phyloP scores from a whole-genome alignment of 2,888 invertebrate genomes.

The Platycheirus albimanus region DNA sequence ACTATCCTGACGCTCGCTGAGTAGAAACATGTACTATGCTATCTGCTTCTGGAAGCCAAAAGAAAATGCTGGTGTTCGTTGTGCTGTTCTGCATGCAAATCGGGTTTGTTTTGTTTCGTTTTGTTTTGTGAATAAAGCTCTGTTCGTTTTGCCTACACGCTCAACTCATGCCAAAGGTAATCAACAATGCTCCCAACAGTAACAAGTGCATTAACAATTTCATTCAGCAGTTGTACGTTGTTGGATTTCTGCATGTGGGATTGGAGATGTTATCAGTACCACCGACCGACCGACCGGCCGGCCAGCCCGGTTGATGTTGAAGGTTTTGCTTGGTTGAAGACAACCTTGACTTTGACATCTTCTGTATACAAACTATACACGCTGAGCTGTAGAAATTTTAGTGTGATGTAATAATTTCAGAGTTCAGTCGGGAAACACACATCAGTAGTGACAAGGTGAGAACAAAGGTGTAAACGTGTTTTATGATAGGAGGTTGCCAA shows the following conservation, averaged over 20 bases:
- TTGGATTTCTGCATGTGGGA: slow-evolving; percentile 42
- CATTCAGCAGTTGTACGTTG: slow-evolving; percentile 40
- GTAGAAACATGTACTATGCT: slow-evolving; percentile 11
- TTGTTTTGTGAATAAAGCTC: slow-evolving; percentile 23
- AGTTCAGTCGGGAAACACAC: slow-evolving; percentile 36
- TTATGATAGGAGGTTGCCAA: slow-evolving; percentile 23
- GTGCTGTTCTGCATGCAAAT: slow-evolving; percentile 55
- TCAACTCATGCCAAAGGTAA: slow-evolving; percentile 26
- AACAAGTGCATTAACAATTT: slow-evolving; percentile 48
- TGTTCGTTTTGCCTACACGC: slow-evolving; percentile 8
- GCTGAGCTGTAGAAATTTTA: background rate
- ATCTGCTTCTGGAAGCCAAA: slow-evolving; percentile 20
- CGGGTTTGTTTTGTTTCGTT: too few relatives aligned
- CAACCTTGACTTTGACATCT: slow-evolving; percentile 70
- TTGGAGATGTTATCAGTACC: slow-evolving; percentile 33
- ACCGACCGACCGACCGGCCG: background rate
- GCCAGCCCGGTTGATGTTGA: background rate
- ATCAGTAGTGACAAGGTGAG: slow-evolving; percentile 48
- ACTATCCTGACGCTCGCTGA: background rate
- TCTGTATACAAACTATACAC: background rate
- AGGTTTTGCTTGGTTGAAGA: slow-evolving; percentile 35
- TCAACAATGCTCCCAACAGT: slow-evolving; percentile 27
- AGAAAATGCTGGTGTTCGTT: slow-evolving; percentile 4
- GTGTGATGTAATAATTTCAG: slow-evolving; percentile 66
- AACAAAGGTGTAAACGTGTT: slow-evolving; percentile 42